phyloP scores from a whole-genome alignment of 2,797 vertebrate genomes.

The Silurus lanzhouensis region DNA sequence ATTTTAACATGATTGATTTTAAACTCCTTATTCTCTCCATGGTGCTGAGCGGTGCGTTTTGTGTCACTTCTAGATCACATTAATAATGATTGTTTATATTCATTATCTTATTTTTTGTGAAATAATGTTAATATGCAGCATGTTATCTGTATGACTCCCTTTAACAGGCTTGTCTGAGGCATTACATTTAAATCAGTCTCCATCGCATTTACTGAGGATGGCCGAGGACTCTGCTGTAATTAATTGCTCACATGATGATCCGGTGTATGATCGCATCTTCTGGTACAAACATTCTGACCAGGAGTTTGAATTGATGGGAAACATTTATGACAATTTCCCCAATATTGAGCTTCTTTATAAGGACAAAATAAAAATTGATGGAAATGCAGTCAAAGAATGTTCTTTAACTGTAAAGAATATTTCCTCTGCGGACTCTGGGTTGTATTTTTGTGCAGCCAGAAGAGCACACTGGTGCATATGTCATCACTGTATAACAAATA shows the following conservation, averaged over 20 bases:
- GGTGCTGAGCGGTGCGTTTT: background rate
- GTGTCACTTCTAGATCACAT: background rate
- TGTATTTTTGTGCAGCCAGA: background rate
- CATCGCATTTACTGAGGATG: background rate
- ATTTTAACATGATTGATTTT: slow-evolving; percentile 4
- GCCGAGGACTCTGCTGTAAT: background rate
- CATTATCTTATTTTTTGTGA: background rate
- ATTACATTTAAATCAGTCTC: background rate
- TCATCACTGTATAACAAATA: background rate
- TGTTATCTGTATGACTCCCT: background rate
- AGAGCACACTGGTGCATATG: background rate
- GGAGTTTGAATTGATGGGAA: background rate
- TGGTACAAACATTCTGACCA: background rate
- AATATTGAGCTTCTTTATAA: background rate
- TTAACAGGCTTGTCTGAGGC: background rate
- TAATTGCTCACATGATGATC: background rate
- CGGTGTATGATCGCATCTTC: background rate
- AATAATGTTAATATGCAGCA: background rate
- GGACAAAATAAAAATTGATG: background rate
- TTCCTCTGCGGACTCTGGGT: background rate
- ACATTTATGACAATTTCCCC: background rate
- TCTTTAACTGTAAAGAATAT: background rate
- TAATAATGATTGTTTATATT: background rate
- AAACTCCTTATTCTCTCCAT: background rate
- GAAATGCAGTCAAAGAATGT: background rate